Evolutionary conservation across 2,113 vertebrate genomes (phyloP).

Genomic region (Solea solea): DNA sequence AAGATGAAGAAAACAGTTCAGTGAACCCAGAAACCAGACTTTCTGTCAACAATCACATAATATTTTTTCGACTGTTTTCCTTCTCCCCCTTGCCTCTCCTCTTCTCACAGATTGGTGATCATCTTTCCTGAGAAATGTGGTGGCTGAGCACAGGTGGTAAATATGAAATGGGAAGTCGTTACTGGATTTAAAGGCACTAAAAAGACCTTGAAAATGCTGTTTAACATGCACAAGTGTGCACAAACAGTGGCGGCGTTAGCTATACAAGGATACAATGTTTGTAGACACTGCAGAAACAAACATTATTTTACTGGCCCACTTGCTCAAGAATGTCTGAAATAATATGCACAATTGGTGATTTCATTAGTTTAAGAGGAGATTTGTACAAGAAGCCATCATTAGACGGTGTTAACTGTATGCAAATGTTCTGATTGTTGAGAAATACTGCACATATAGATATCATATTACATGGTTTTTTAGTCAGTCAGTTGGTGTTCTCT

Average conservation of each 20-base stretch:
- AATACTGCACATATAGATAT: background rate
- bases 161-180: background rate
- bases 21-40: conserved; percentile 36
- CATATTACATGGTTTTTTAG: background rate
- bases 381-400: conserved; percentile 2
- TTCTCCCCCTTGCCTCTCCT: background rate
- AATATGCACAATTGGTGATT: background rate
- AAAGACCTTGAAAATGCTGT: conserved; percentile 16
- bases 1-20: conserved; percentile 21
- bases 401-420: background rate
- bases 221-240: conserved; percentile 8
- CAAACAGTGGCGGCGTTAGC: background rate
- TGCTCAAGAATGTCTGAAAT: background rate
- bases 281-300: background rate
- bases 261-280: conserved; percentile 3
- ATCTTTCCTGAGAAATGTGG: conserved; percentile 5
- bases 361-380: background rate
- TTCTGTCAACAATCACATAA: conserved; percentile 20
- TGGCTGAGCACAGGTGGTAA: conserved; percentile 1
- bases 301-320: background rate
- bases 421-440: background rate
- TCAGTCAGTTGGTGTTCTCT: conserved; percentile 12
- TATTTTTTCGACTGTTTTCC: conserved; percentile 5
- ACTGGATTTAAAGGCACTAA: conserved; percentile 5
- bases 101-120: conserved; percentile 13